Base-by-base conservation (phyloP, 2,113 vertebrate species). In the Hyla sarda region DNA sequence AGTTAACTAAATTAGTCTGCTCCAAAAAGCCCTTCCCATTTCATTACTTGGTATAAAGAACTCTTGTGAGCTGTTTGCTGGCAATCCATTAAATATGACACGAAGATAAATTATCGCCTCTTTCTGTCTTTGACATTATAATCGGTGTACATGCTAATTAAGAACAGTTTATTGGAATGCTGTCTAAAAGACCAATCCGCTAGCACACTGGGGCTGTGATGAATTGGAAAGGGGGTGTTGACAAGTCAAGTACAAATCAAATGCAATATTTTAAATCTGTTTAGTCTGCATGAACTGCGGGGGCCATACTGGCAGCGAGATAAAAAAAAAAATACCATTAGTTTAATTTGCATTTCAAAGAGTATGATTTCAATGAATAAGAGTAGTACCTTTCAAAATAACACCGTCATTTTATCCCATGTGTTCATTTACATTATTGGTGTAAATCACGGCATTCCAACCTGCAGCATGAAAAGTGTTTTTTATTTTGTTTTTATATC, bases 21-120 rank as follows among this genome's bases (percentile, higher is more conserved):
- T 54, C 58, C 34, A 41, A 87, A 48, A 65, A 87, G 16, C 8
- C n/a, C 23, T 58, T 82, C 71, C 56, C 34, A 89, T 92, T 91
- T 90, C 78, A 91, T 91, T 89, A 89, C 87, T 82, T 90, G 62
- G 89, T 93, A 85, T 82, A 88, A 90, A 82, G 75, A 87, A 30
- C 87, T 88, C 83, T 48, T 89, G 88, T 88, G 86, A 80, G 9
- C 89, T 93, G 82, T 91, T 93, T 92, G 92, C 89, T 91, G 88
- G 88, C 91, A 91, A 91, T 91, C 88, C 89, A 88, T 93, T 93
- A 91, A 92, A 88, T 92, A 90, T 92, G 91, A 92, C 92, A 91
- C 14, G 69, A 92, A 93, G 93, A 94, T 89, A 88, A 85, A 93
- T 93, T 90, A 73, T 87, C 34, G 32, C 90, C 87, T 90, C 54